These are phyloP conservation scores for Theodoxus fluviatilis DNA, from an alignment of 2,888 invertebrate genomes.

Conservation along the genomic window DNA sequence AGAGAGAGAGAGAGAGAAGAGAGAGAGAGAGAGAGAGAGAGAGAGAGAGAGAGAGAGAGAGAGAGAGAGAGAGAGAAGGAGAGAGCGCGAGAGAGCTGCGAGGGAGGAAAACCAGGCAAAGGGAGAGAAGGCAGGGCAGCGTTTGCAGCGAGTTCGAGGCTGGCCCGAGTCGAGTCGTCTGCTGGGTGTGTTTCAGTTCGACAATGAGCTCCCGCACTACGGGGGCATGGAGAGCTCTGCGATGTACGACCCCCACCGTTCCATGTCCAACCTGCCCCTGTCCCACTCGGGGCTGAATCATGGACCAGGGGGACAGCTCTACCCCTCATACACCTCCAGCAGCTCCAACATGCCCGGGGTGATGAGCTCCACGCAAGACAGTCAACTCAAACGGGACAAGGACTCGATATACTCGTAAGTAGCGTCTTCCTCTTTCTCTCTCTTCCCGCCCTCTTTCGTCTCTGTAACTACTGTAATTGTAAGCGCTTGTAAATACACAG, in stretches of 20 bases:
- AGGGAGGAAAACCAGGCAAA: no score
- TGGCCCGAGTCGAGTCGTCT: no score
- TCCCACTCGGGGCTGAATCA: conserved; percentile 48
- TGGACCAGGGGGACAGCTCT: conserved; percentile 48
- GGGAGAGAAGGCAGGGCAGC: no score
- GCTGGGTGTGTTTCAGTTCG: no score
- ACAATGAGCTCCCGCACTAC: conserved; percentile 57
- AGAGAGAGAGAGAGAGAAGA: no score
- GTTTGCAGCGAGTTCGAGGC: no score
- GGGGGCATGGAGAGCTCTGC: conserved; percentile 48
- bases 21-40: no score
- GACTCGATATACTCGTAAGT: conserved; percentile 98
- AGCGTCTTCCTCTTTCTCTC: conserved; percentile 14
- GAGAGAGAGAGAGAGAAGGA: no score
- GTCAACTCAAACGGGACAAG: conserved; percentile 84
- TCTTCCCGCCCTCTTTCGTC: not conserved
- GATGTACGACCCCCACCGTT: conserved; percentile 53
- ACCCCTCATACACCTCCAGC: conserved; percentile 50
- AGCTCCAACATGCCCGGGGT: conserved; percentile 35
- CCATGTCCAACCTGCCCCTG: conserved; percentile 44
- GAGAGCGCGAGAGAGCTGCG: no score
- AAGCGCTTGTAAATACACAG: no score
- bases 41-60: no score
- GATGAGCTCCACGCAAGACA: conserved; percentile 54
- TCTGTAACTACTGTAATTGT: not conserved